Conservation (phyloP, 1,140 invertebrate species). For the Tetraneura akinire region DNA sequence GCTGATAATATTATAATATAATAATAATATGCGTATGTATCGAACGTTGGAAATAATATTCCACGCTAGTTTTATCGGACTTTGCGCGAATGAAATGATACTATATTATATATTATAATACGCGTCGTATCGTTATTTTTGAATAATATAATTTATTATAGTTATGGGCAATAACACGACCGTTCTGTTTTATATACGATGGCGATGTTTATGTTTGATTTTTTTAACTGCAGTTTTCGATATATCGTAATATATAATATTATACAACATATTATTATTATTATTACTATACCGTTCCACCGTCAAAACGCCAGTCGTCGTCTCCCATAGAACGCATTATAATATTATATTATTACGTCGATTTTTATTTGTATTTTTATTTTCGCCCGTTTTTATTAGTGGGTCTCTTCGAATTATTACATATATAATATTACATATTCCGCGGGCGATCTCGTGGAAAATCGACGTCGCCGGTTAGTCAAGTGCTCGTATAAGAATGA, state of each 20-base stretch:
- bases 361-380: conserved; percentile 18
- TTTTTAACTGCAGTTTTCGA: neutral
- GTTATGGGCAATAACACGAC: conserved; percentile 29
- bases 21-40: neutral
- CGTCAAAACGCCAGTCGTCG: conserved; percentile 23
- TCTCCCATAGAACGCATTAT: neutral
- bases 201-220: neutral
- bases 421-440: neutral
- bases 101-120: neutral
- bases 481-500: conserved; percentile 2
- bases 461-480: neutral
- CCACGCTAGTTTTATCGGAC: conserved; percentile 23
- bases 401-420: neutral
- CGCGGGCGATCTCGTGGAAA: too few species aligned
- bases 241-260: too few species aligned
- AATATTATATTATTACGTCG: conserved; percentile 13
- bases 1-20: neutral
- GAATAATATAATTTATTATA: conserved; percentile 47
- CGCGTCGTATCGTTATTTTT: neutral
- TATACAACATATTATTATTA: neutral
- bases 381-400: conserved; percentile 9
- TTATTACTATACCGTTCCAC: neutral
- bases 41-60: conserved; percentile 9
- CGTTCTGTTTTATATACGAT: neutral
- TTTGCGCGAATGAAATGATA: conserved; percentile 16